phyloP scores from a whole-genome alignment of 2,888 invertebrate genomes.

The Lithophane semibrunnea region DNA sequence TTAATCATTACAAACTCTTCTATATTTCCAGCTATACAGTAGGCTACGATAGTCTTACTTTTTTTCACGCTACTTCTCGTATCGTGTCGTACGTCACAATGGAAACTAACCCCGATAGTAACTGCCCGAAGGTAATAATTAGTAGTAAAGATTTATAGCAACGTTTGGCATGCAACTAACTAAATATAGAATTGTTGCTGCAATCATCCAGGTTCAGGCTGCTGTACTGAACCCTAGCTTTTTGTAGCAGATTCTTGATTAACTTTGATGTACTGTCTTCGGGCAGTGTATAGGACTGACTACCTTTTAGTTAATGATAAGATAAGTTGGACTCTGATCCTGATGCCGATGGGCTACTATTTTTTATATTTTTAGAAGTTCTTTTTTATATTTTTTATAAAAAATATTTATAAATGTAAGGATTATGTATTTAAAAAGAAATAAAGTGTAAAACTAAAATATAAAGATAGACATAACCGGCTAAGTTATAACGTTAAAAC shows the following conservation, averaged over 20 bases:
- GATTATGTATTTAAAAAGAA: too few relatives aligned
- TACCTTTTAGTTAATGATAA: background rate
- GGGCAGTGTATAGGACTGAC: background rate
- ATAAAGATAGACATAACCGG: too few relatives aligned
- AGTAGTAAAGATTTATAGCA: conserved; percentile 83
- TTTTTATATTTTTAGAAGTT: too few relatives aligned
- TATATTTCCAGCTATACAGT: background rate
- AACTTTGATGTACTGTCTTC: conserved; percentile 33
- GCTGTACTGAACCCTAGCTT: conserved; percentile 18
- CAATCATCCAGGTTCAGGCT: conserved; percentile 78
- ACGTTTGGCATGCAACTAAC: conserved; percentile 72
- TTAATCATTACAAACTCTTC: background rate
- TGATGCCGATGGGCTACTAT: too few relatives aligned
- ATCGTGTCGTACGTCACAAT: conserved; percentile 42
- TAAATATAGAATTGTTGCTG: conserved; percentile 74
- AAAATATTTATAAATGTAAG: too few relatives aligned
- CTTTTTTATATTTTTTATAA: too few relatives aligned
- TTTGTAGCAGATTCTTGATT: conserved; percentile 38
- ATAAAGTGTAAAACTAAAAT: too few relatives aligned
- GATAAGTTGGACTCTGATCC: too few relatives aligned
- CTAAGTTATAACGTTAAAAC: too few relatives aligned
- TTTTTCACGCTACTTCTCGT: background rate
- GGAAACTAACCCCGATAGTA: conserved; percentile 71
- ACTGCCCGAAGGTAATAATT: conserved; percentile 82
- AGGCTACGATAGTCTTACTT: background rate